Conservation (phyloP, 2,888 invertebrate genomes). For the Julus scanicus region DNA sequence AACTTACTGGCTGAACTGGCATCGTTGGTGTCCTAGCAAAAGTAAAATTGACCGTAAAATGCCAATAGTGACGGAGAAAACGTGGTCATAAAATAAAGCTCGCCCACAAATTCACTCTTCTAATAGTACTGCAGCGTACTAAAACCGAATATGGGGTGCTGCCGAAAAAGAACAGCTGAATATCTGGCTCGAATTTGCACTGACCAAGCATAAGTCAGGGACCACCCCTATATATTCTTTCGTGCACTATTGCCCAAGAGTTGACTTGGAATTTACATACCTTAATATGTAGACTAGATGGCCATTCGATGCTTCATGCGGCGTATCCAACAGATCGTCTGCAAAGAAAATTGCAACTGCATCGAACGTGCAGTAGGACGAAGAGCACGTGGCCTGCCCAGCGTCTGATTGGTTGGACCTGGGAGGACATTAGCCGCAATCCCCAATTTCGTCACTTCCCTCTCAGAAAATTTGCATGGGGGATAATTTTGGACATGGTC, state of each 20-base stretch:
- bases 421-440: conserved; percentile 49
- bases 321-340: conserved; percentile 50
- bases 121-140: conserved; percentile 28
- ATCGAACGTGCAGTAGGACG: conserved; percentile 10
- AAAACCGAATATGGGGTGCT: conserved; percentile 8
- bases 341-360: conserved; percentile 50
- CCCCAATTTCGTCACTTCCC: conserved; percentile 50
- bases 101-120: conserved; percentile 9
- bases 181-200: conserved; percentile 31
- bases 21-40: background rate
- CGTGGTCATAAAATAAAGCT: conserved; percentile 41
- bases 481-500: background rate
- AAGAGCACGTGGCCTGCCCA: conserved; percentile 48
- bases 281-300: conserved; percentile 2
- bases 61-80: conserved; percentile 47
- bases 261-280: background rate
- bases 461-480: background rate
- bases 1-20: conserved; percentile 51
- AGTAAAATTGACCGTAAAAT: conserved; percentile 41
- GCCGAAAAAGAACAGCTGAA: conserved; percentile 38
- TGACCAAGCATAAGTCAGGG: background rate
- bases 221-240: conserved; percentile 3
- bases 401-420: conserved; percentile 15
- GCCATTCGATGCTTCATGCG: conserved; percentile 11
- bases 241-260: conserved; percentile 15